Percentiles rank a stretch among this genome's conserved stretches.
These are phyloP conservation scores for Reticulitermes lucifugus DNA, from an alignment of 2,888 invertebrate species.

Conservation along the genomic window DNA sequence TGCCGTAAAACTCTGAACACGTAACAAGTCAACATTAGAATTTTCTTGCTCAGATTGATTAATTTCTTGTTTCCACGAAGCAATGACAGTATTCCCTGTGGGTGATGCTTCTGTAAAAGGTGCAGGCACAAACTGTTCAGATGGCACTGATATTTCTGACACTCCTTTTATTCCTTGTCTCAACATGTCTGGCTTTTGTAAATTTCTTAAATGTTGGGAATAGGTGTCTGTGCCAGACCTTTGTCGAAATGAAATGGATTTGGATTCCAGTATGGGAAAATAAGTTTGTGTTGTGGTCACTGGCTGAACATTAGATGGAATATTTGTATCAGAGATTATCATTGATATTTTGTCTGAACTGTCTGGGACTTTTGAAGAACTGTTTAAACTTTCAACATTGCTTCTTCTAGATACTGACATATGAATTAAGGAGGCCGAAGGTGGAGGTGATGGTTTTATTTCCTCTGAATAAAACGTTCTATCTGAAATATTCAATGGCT, in stretches of 20 bases:
- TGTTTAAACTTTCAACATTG: not conserved
- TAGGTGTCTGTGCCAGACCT: not conserved
- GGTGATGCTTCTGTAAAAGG: not conserved
- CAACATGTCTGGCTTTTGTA: no score
- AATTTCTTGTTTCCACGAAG: not conserved
- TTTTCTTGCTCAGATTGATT: not conserved
- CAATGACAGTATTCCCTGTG: not conserved
- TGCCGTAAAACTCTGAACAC: no score
- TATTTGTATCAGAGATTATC: not conserved
- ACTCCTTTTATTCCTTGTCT: not conserved
- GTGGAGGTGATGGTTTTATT: constrained; percentile 18
- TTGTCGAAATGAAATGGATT: not conserved
- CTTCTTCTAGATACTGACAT: not conserved
- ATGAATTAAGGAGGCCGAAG: not conserved
- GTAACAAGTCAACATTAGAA: no score
- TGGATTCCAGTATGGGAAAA: not conserved
- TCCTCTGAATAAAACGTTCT: constrained; percentile 28
- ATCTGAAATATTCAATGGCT: not conserved
- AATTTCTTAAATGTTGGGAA: no score
- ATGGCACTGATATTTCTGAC: not conserved
- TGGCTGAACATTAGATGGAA: not conserved
- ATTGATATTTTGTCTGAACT: not conserved
- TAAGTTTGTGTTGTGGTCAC: not conserved
- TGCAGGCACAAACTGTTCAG: not conserved
- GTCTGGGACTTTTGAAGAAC: not conserved